phyloP scores from a whole-genome alignment of 2,797 vertebrate species.

The Notolabrus celidotus region DNA sequence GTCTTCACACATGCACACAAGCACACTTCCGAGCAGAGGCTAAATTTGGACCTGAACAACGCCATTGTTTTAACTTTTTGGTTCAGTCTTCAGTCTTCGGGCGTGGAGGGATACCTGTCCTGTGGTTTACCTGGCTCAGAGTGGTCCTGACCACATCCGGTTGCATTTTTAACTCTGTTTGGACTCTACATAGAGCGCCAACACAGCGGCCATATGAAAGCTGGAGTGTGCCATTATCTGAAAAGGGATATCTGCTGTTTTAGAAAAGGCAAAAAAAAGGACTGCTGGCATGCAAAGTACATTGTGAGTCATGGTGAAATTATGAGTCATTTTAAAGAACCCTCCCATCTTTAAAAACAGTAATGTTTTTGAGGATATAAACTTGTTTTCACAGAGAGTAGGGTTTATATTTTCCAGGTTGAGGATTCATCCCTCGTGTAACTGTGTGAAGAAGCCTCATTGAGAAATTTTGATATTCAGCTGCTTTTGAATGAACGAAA shows the following conservation, averaged over 20 bases:
- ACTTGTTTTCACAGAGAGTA: conserved; percentile 2
- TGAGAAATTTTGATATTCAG: neutral
- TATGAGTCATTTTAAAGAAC: conserved; percentile 66
- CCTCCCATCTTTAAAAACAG: conserved; percentile 53
- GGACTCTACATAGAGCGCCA: conserved; percentile 34
- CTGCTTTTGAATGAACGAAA: neutral
- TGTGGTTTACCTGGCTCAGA: conserved; percentile 35
- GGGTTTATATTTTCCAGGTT: conserved; percentile 14
- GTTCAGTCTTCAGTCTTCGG: neutral
- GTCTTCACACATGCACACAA: conserved; percentile 23
- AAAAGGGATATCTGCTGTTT: conserved; percentile 54
- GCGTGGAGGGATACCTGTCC: conserved; percentile 33
- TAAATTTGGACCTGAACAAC: conserved; percentile 42
- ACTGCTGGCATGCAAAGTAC: conserved; percentile 48
- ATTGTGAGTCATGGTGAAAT: conserved; percentile 75
- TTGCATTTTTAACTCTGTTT: conserved; percentile 32
- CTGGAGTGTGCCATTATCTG: conserved; percentile 56
- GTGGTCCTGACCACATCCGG: conserved; percentile 55
- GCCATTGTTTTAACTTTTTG: conserved; percentile 12
- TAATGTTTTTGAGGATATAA: conserved; percentile 22
- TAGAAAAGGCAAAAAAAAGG: conserved; percentile 9
- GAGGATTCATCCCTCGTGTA: conserved; percentile 5
- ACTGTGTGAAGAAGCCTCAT: neutral
- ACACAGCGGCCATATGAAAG: conserved; percentile 35
- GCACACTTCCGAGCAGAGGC: conserved; percentile 5